Conservation (phyloP, 2,888 invertebrate species). For the Pimpla rufipes region DNA sequence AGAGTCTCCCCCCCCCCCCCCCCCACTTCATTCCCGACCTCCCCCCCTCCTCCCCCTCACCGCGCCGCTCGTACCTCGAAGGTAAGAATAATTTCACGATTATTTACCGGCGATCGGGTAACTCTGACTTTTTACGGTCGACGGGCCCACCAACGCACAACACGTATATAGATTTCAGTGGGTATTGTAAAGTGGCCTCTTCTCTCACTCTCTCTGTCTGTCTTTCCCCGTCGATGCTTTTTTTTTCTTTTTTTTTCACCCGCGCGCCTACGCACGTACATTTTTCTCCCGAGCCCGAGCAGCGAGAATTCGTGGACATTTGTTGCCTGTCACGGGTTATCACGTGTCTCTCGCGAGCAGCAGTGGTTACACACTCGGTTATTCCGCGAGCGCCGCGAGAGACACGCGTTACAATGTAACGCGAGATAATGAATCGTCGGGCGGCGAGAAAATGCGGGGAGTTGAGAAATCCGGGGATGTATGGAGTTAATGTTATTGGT, state of each 20-base stretch:
- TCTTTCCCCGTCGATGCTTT: background rate
- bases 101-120: slow-evolving; percentile 61
- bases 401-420: slow-evolving; percentile 5
- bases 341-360: background rate
- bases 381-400: background rate
- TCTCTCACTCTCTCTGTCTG: slow-evolving; percentile 23
- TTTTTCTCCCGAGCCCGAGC: slow-evolving; percentile 5
- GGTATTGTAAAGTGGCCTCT: background rate
- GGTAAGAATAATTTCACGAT: slow-evolving; percentile 64
- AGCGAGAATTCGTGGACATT: slow-evolving; percentile 51
- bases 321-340: slow-evolving; percentile 46
- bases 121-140: slow-evolving; percentile 55
- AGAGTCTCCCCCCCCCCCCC: background rate
- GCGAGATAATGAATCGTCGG: no score
- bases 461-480: no score
- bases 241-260: background rate
- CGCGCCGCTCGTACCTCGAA: slow-evolving; percentile 29
- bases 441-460: no score
- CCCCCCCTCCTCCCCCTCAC: background rate
- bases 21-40: background rate
- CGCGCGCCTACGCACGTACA: slow-evolving; percentile 30
- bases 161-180: background rate
- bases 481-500: no score
- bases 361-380: slow-evolving; percentile 15
- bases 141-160: slow-evolving; percentile 54